Evolutionary conservation across 2,113 vertebrate genomes (phyloP).

Genomic region (Potamarius usumacintae): DNA sequence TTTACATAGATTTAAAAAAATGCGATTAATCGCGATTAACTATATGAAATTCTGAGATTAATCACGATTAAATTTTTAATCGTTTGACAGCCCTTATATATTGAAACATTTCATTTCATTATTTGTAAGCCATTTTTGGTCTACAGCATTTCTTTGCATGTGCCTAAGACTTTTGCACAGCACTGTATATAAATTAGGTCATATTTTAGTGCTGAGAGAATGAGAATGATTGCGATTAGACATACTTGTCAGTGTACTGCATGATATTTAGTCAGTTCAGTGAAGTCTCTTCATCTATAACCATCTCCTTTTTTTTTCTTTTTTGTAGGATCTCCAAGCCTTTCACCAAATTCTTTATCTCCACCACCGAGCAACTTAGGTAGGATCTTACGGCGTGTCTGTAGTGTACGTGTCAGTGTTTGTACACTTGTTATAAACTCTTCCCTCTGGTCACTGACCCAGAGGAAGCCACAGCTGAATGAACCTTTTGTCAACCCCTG

Average conservation of each 20-base stretch:
- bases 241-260: not conserved
- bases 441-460: slow-evolving; percentile 49
- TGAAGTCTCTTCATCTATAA: not conserved
- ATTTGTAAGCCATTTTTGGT: too few relatives aligned
- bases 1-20: too few relatives aligned
- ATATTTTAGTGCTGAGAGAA: slow-evolving; percentile 44
- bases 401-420: slow-evolving; percentile 21
- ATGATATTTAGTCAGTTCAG: not conserved
- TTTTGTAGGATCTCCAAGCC: slow-evolving; percentile 87
- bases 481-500: slow-evolving; percentile 62
- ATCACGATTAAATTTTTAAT: too few relatives aligned
- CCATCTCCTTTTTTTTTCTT: slow-evolving; percentile 37
- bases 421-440: slow-evolving; percentile 35
- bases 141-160: too few relatives aligned
- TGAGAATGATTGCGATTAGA: not conserved
- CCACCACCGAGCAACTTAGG: slow-evolving; percentile 93
- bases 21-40: too few relatives aligned
- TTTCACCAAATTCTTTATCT: slow-evolving; percentile 96
- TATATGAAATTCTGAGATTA: too few relatives aligned
- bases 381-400: slow-evolving; percentile 65
- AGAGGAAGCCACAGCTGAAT: slow-evolving; percentile 69
- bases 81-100: too few relatives aligned
- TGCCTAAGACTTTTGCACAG: too few relatives aligned
- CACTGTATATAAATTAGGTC: not conserved
- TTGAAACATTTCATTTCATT: too few relatives aligned